Evolutionary conservation across 2,888 invertebrate species (phyloP), one percentile per base, ranked within the genome.

Genomic region (Agonopterix arenella): DNA sequence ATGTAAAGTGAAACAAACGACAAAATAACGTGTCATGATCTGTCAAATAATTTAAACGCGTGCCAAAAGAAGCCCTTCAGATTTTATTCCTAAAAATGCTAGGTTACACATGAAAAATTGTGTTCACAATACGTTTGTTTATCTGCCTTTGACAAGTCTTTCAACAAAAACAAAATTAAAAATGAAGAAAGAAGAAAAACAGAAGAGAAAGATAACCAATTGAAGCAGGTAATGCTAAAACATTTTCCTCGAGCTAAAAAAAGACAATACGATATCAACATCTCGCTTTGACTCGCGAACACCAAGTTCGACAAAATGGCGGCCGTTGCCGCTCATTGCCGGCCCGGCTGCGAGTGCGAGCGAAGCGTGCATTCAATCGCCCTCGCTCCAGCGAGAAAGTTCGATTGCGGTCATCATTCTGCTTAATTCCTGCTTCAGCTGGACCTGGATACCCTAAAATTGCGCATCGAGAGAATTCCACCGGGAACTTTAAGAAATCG

Each of bases 291-390:
- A 68, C 74, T 82, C 74, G 62, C 66, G 76, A 62, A 28, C 61
- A 43, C 49, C 57, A 52, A 52, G 43, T 8, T 66, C 62, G 58
- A 83, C 84, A 86, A 85, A 68, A 85, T 84, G 86, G 85, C 85
- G 72, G 65, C 59, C 58, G 52, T 50, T 59, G 55, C 57, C 60
- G 53, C 43, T 50, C 50, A 58, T 57, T 60, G 58, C 54, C 57
- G 56, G 55, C 59, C 59, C 59, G 48, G 50, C 52, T 48, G 48
- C 52, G 52, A 43, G 48, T 49, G 36, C 46, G n/a, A 52, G 51
- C 55, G 56, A 52, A 44, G 58, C 53, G 45, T 44, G 48, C 63
- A 66, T 65, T 66, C 62, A 57, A 54, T 66, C 57, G 65, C 60
- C 63, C 61, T 68, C 66, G 63, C 61, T 68, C 58, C 58, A 61